phyloP scores from a whole-genome alignment of 2,113 vertebrate species.

The Apodemus speciosus region DNA sequence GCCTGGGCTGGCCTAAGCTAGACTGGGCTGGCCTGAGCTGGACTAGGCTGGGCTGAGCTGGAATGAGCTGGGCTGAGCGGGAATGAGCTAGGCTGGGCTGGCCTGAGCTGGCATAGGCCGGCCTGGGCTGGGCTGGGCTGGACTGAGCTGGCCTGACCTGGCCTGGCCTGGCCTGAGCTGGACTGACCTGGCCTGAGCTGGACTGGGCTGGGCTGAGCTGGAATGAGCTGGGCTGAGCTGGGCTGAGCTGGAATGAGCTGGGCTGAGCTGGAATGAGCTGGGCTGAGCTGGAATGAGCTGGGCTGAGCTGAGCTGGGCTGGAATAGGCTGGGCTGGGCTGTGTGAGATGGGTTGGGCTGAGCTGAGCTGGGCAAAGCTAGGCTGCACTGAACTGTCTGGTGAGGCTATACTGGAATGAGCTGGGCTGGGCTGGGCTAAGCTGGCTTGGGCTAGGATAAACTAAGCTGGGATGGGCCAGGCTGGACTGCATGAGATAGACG shows the following conservation, averaged over 20 bases:
- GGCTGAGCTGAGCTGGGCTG: too few species aligned
- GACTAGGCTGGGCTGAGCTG: background rate
- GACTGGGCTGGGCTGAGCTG: background rate
- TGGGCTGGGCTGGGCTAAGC: too few species aligned
- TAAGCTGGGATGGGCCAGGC: rapidly evolving
- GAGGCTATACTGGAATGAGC: too few species aligned
- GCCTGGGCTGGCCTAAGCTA: background rate
- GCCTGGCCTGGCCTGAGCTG: rapidly evolving
- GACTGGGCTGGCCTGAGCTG: background rate
- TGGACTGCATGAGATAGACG: rapidly evolving
- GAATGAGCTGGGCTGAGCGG: rapidly evolving
- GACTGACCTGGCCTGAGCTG: rapidly evolving
- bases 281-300: too few species aligned
- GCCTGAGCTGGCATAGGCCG: too few species aligned
- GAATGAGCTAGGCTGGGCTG: background rate
- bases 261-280: too few species aligned
- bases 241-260: background rate
- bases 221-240: background rate
- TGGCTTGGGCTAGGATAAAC: too few species aligned
- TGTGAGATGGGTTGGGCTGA: background rate
- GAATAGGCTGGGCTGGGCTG: rapidly evolving
- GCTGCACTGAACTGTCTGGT: background rate
- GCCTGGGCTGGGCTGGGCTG: too few species aligned
- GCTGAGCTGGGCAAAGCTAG: background rate
- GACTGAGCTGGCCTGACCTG: background rate